Evolutionary conservation across 92 coral and sea anemone species (phyloP).

Genomic region (Chrysogorgia sp.): DNA sequence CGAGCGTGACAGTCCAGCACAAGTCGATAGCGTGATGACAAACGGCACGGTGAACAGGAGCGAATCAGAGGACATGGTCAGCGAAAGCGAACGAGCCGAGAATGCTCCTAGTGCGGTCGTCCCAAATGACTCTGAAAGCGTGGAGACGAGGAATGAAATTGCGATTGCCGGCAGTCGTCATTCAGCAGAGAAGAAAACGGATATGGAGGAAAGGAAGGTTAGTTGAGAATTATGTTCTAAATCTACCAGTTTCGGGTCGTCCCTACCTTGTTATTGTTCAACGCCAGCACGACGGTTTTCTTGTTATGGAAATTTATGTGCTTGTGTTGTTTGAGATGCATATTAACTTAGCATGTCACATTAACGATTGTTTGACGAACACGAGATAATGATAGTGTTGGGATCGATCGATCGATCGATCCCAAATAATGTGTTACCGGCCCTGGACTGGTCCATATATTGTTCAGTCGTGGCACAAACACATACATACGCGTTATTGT

Average conservation of each 20-base stretch:
- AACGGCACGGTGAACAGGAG: slow-evolving; percentile 69
- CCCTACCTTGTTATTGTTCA: not conserved
- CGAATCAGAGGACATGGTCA: slow-evolving; percentile 32
- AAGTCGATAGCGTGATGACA: slow-evolving; percentile 81
- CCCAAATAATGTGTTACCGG: no score
- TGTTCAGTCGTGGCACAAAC: no score
- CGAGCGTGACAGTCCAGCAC: slow-evolving; percentile 80
- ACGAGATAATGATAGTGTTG: slow-evolving; percentile 2
- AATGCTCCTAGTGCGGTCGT: slow-evolving; percentile 14
- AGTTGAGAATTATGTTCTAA: not conserved
- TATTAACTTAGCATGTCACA: slow-evolving; percentile 48
- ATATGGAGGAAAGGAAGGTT: slow-evolving; percentile 36
- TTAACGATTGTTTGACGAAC: slow-evolving; percentile 47
- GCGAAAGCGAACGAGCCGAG: slow-evolving; percentile 38
- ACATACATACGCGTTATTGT: no score
- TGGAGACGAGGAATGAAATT: slow-evolving; percentile 19
- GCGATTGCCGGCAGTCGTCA: slow-evolving; percentile 15
- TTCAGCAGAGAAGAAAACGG: slow-evolving; percentile 18
- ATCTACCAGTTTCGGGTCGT: not conserved
- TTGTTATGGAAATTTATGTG: slow-evolving; percentile 43
- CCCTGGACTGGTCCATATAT: no score
- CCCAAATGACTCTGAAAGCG: slow-evolving; percentile 5
- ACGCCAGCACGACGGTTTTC: slow-evolving; percentile 20
- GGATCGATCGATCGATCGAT: no score
- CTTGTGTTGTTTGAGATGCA: slow-evolving; percentile 46